These are phyloP conservation scores for Thermophis baileyi DNA, from an alignment of 2,113 vertebrate species.

Conservation along the genomic window DNA sequence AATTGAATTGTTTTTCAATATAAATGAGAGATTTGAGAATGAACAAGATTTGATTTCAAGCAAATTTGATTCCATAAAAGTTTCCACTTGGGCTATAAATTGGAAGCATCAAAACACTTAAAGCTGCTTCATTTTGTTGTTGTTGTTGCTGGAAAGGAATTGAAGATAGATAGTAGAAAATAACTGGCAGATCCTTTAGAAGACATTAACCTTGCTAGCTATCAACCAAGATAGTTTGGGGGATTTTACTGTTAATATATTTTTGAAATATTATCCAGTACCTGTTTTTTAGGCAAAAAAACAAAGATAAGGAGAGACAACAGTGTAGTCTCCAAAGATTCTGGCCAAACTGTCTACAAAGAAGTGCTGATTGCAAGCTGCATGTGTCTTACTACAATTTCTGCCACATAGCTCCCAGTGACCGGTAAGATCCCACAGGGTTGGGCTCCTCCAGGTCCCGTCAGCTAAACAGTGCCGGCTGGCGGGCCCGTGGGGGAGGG, in stretches of 20 bases:
- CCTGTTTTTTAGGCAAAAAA: background rate
- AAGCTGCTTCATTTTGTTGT: background rate
- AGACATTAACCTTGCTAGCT: background rate
- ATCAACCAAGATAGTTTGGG: background rate
- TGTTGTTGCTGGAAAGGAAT: background rate
- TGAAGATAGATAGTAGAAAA: background rate
- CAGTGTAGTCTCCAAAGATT: background rate
- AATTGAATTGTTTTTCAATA: background rate
- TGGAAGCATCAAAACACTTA: background rate
- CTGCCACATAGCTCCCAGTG: no score
- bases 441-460: no score
- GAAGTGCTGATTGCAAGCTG: background rate
- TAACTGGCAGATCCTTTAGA: background rate
- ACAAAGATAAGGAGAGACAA: background rate
- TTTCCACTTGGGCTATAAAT: background rate
- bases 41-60: background rate
- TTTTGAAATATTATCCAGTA: background rate
- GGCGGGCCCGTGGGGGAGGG: no score
- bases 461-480: no score
- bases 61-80: background rate
- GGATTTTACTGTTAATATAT: background rate
- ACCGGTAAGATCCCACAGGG: no score
- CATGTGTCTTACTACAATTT: background rate
- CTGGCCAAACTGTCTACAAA: background rate
- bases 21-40: background rate